Evolutionary conservation across 1,140 invertebrate genomes (phyloP).

Genomic region (Megalopta genalis): DNA sequence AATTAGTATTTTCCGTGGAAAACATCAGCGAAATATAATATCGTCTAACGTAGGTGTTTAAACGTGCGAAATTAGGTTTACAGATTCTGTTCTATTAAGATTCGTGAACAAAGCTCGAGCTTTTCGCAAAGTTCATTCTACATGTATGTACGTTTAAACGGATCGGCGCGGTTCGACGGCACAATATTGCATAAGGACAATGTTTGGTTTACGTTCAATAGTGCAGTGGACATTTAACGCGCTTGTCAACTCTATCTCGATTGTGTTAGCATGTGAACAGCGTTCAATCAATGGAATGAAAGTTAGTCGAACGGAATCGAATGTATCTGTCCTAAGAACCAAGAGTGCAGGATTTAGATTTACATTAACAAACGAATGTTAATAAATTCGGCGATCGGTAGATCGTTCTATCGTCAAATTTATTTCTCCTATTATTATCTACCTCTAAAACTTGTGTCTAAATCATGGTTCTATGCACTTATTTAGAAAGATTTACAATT

Average conservation of each 20-base stretch:
- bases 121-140: too few relatives aligned
- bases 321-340: not conserved
- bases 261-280: not conserved
- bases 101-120: too few relatives aligned
- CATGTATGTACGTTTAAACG: not conserved
- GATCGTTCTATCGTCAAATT: too few relatives aligned
- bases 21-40: not conserved
- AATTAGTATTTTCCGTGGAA: not conserved
- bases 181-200: not conserved
- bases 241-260: not conserved
- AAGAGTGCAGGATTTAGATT: not conserved
- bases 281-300: not conserved
- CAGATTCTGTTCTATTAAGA: too few relatives aligned
- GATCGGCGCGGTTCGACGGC: too few relatives aligned
- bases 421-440: too few relatives aligned
- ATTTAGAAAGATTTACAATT: too few relatives aligned
- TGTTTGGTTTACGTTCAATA: conserved; percentile 3
- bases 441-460: too few relatives aligned
- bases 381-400: not conserved
- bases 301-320: not conserved
- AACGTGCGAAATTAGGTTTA: not conserved
- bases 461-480: too few relatives aligned
- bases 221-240: not conserved
- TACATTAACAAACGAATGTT: not conserved
- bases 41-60: not conserved